Evolutionary conservation across 2,888 invertebrate species (phyloP), one percentile per base, ranked within the genome.

Genomic region (Cryptus viduatorius): DNA sequence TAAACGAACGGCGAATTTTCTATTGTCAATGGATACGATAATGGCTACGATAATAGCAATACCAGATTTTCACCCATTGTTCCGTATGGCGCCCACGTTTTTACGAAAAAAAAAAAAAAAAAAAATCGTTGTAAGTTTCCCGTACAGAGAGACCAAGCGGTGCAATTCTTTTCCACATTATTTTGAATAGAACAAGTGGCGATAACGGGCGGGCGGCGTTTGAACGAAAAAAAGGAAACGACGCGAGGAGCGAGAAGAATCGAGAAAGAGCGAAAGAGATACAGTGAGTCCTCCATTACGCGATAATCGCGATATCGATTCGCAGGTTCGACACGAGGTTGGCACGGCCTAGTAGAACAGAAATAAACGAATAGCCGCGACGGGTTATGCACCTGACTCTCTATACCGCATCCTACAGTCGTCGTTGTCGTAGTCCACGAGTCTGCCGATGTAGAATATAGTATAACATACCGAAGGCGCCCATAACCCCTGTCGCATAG

Each of bases 291-390:
- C 42, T 61, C 53, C 53, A 42, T 44, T 48, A 48, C 68, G 56
- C 65, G 71, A 82, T 82, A 84, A 81, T 82, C 86, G 83, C 77
- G 81, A 81, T 90, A 90, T 91, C 87, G 90, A 91, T 90, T 90
- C 84, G 86, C 72, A 88, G 77, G 85, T 86, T 87, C 83, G 84
- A 86, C 83, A 82, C 75, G 84, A 79, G 85, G 85, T 85, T 88
- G 88, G 89, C 83, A 89, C 90, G 89, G 89, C 89, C 90, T 89
- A 89, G 89, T 89, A 89, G 89, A 90, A 90, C 89, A 87, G 86
- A 89, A 90, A 89, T 88, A 88, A 89, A 88, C 87, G 87, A 89
- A 71, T 75, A 81, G 29, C 78, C 68, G 56, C 69, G 65, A 75
- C 65, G 81, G 84, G 80, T 83, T 82, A 85, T 82, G 83, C 83